A percentile compares a stretch with the other conserved stretches of the same genome.
Conservation (phyloP, 1,140 invertebrate genomes). For the Brachionus calyciflorus region DNA sequence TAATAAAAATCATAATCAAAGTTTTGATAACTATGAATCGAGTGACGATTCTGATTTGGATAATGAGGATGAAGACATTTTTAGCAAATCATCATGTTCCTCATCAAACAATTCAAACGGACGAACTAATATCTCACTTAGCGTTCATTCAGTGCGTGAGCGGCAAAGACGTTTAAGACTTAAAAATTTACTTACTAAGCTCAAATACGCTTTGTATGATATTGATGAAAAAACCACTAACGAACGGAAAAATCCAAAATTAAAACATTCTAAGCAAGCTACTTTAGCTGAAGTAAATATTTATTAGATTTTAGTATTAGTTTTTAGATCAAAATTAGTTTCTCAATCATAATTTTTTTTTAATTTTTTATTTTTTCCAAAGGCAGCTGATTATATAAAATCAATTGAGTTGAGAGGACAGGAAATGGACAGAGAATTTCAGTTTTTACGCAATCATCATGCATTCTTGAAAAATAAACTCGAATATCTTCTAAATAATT, state of each 20-base stretch:
- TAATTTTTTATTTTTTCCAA: too few species aligned
- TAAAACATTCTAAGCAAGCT: conserved; percentile 43
- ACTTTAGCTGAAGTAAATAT: conserved; percentile 39
- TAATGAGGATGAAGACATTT: conserved; percentile 1
- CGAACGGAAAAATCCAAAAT: neutral
- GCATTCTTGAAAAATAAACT: too few species aligned
- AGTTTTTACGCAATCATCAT: too few species aligned
- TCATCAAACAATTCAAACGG: neutral
- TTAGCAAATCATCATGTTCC: neutral
- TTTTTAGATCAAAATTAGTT: too few species aligned
- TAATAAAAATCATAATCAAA: neutral
- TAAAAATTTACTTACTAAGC: conserved; percentile 27
- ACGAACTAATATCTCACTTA: neutral
- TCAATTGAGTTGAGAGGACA: too few species aligned
- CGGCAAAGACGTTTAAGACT: conserved; percentile 10
- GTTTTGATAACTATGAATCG: conserved; percentile 2
- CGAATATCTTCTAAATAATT: too few species aligned
- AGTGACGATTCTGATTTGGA: conserved; percentile 21
- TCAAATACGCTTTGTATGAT: conserved; percentile 17
- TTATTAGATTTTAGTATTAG: neutral
- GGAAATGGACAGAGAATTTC: too few species aligned
- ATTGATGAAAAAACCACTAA: neutral
- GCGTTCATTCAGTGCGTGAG: conserved; percentile 3
- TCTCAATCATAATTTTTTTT: too few species aligned
- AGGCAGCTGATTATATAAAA: too few species aligned